Evolutionary conservation across 2,888 invertebrate genomes (phyloP).

Genomic region (Cyclophora albipunctata): DNA sequence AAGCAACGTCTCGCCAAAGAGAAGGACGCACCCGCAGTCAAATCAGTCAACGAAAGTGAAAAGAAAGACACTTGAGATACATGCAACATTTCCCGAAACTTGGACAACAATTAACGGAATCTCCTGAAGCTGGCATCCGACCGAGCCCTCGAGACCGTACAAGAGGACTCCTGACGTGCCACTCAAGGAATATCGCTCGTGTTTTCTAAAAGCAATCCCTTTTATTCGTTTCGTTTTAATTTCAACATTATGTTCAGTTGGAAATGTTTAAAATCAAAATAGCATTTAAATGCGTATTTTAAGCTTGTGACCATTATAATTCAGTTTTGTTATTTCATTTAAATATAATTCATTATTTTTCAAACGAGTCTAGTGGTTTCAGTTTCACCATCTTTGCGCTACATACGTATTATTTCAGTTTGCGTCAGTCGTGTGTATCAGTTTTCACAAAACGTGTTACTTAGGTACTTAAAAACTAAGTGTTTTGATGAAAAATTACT

Average conservation of each 20-base stretch:
- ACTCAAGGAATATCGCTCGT: conserved; percentile 57
- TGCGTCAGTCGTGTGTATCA: no score
- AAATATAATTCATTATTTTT: conserved; percentile 61
- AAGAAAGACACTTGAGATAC: conserved; percentile 69
- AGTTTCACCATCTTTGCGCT: conserved; percentile 4
- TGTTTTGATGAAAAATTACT: no score
- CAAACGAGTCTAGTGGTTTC: conserved; percentile 18
- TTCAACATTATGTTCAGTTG: conserved; percentile 51
- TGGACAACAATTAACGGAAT: conserved; percentile 71
- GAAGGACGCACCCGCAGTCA: conserved; percentile 46
- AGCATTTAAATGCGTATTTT: conserved; percentile 47
- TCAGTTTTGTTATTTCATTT: conserved; percentile 68
- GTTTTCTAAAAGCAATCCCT: conserved; percentile 50
- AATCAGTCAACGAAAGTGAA: conserved; percentile 61
- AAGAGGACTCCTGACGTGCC: conserved; percentile 56
- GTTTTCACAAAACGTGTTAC: no score
- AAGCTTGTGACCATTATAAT: conserved; percentile 63
- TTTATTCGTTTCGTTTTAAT: conserved; percentile 47
- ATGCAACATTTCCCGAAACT: conserved; percentile 43
- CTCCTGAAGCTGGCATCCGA: conserved; percentile 62
- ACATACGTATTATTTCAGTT: no score
- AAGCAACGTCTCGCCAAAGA: conserved; percentile 77
- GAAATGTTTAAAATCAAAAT: conserved; percentile 49
- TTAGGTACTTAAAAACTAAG: no score
- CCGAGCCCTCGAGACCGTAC: conserved; percentile 52